Evolutionary conservation across 2,113 vertebrate genomes (phyloP).

Genomic region (Heptranchias perlo): DNA sequence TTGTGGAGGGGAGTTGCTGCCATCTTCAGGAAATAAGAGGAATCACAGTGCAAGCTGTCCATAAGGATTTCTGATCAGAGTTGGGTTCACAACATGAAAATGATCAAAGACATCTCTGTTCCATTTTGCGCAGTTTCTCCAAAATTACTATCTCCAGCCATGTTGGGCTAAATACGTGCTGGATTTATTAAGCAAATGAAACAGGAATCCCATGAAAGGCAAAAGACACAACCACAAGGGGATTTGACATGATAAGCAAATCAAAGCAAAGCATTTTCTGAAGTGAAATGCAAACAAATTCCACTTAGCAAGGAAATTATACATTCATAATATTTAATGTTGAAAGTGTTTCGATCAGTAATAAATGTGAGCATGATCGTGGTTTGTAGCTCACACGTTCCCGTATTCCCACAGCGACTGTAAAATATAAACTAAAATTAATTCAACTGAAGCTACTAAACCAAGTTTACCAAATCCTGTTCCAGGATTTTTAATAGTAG

Average conservation of each 20-base stretch:
- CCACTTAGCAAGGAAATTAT: not conserved
- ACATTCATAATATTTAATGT: not conserved
- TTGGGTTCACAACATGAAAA: not conserved
- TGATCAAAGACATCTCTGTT: not conserved
- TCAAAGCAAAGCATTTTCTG: not conserved
- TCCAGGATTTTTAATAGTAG: no score
- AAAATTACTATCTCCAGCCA: not conserved
- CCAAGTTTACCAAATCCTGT: no score
- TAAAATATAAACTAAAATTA: no score
- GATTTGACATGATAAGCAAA: not conserved
- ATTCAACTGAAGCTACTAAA: no score
- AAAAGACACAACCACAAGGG: not conserved
- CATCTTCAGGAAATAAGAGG: constrained; percentile 8
- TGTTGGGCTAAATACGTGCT: not conserved
- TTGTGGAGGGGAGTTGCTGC: not conserved
- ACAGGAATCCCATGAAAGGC: not conserved
- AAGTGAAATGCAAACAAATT: not conserved
- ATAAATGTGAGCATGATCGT: not conserved
- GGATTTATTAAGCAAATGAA: not conserved
- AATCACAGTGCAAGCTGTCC: not conserved
- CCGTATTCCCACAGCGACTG: no score
- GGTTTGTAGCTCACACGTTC: no score
- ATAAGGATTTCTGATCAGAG: not conserved
- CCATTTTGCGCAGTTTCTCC: not conserved
- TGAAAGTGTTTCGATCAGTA: not conserved